Percentiles rank a stretch among this genome's conserved stretches.
Evolutionary conservation across 2,113 vertebrate species (phyloP).

Genomic region (Prunella fulvescens): DNA sequence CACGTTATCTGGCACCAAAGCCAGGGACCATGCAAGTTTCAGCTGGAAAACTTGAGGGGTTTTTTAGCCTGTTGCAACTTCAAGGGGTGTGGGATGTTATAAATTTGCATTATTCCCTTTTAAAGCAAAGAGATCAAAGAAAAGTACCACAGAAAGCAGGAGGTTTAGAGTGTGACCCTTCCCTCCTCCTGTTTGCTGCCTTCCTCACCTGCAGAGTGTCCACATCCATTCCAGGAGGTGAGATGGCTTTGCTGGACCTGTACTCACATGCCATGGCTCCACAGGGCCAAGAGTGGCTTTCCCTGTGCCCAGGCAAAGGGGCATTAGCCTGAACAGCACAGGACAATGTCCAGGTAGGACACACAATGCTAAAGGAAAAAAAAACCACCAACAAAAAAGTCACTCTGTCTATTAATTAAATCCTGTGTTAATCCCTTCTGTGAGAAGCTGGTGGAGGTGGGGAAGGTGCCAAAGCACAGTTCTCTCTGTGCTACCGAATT

Average conservation of each 20-base stretch:
- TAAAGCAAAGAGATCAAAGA: background rate
- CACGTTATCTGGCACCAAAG: constrained; percentile 1
- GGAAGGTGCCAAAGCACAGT: background rate
- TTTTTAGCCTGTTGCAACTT: background rate
- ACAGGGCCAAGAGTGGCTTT: fast-evolving
- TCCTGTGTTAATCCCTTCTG: background rate
- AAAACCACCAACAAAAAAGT: background rate
- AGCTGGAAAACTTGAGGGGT: background rate
- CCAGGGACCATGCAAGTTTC: background rate
- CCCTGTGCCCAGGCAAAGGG: too few species aligned
- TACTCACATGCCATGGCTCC: background rate
- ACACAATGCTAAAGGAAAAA: background rate
- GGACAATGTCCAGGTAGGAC: background rate
- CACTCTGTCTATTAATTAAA: background rate
- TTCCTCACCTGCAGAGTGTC: background rate
- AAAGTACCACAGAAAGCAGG: fast-evolving
- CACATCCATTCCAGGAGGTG: background rate
- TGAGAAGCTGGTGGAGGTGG: background rate
- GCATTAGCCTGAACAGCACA: fast-evolving
- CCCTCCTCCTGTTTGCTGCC: background rate
- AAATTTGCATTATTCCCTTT: background rate
- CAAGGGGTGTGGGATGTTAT: background rate
- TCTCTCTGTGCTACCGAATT: background rate
- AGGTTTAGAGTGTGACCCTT: background rate
- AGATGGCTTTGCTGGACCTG: background rate